phyloP scores from a whole-genome alignment of 2,888 invertebrate species.

The Elmis aenea region DNA sequence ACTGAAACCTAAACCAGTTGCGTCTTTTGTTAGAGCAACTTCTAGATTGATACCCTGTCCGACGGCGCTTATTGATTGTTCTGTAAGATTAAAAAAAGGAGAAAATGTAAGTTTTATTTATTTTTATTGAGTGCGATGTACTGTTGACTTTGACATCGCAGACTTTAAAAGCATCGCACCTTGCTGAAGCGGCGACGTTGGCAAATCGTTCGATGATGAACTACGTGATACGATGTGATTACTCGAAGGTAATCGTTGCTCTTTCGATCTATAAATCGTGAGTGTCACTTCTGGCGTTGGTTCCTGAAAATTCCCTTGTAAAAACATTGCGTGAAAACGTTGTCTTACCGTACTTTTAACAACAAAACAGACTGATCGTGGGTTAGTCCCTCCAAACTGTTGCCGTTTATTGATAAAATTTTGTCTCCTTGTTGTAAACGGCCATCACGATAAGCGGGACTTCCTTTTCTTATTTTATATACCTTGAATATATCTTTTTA shows the following conservation, averaged over 20 bases:
- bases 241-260: too few species aligned
- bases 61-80: too few species aligned
- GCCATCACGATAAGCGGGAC: conserved; percentile 83
- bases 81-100: too few species aligned
- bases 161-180: too few species aligned
- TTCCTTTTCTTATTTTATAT: conserved; percentile 80
- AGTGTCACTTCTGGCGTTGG: conserved; percentile 31
- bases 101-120: too few species aligned
- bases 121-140: too few species aligned
- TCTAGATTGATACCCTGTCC: too few species aligned
- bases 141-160: too few species aligned
- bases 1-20: conserved; percentile 89
- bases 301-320: conserved; percentile 23
- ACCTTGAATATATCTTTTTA: conserved; percentile 56
- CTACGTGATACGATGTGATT: too few species aligned
- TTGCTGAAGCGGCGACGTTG: too few species aligned
- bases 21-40: conserved; percentile 61
- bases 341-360: conserved; percentile 61
- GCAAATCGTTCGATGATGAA: neutral
- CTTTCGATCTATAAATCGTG: conserved; percentile 25
- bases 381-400: conserved; percentile 74
- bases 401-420: conserved; percentile 84
- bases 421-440: conserved; percentile 81
- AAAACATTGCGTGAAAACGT: conserved; percentile 49
- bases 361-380: conserved; percentile 84